Evolutionary conservation across 2,888 invertebrate species (phyloP), one percentile per base, ranked within the genome.

Genomic region (Muschampia plurimacula): DNA sequence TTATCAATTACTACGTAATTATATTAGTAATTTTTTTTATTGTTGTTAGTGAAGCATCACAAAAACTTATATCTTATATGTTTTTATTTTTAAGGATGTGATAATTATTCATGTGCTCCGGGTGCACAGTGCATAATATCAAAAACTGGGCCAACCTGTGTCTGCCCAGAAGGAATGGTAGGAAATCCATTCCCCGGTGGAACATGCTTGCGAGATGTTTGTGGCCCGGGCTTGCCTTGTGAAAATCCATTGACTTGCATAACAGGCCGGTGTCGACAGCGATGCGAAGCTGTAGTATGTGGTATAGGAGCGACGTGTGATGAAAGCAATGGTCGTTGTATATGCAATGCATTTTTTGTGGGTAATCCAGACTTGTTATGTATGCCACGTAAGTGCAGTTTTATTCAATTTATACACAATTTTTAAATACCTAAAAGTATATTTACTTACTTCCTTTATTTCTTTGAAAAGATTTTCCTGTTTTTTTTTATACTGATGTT

Each of bases 111-210:
- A 32, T 98, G 98, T 84, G 98, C 97, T 13, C 90, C 95, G 55
- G 97, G 97, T 76, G 98, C 98, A 10, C 96, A 97, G 74, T 98
- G 98, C 83, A 97, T 98, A 78, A 97, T 97, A 75, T 97, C 98
- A 46, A 96, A 96, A 78, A 95, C 95, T 28, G 98, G 98, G 13
- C 98, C 98, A 15, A 98, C 98, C 6, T 98, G 98, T 85, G 97
- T 97, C 84, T 98, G 98, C 83, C 96, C 97, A 2, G 97, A 98
- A 85, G 98, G 98, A 64, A 97, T 96, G 86, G 95, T 96, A 72
- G 98, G 98, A 28, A 98, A 98, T 91, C 98, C 98, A 8, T 98
- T 98, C 94, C 97, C 98, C 1, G 98, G 98, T 39, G 98, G 98
- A 55, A 95, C 95, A 70, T 98, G 98, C 84, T 95, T 95, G 70